Evolutionary conservation across 1,140 invertebrate genomes (phyloP), one percentile per base, ranked within the genome.

Genomic region (Venturia canescens): DNA sequence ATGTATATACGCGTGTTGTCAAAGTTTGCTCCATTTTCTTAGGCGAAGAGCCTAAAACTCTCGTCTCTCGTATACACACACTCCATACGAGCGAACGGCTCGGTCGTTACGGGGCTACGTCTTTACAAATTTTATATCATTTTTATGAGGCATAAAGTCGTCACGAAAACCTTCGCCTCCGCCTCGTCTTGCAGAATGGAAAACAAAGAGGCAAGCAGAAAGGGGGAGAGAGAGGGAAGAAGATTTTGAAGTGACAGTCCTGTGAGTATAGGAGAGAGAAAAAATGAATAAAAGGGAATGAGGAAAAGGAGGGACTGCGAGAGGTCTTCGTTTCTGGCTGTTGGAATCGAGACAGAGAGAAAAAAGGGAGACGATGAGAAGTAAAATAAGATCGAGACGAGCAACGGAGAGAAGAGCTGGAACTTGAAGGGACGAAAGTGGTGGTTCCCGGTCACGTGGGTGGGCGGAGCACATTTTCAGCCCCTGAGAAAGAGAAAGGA

Each of bases 121-220:
- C 90, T 91, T 90, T 91, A 91, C 90, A 91, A 91, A 91, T 91
- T 91, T 91, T 91, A 91, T 91, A 91, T 90, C 87, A 90, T 90
- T 91, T 91, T 91, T 91, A 91, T 90, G 90, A 90, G 87, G 86
- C 90, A 91, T 91, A 91, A 91, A 91, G 88, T 91, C 87, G 87
- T 87, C 89, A 87, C 88, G 88, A 88, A 90, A 88, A 84, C 87
- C 87, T 38, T 60, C 80, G 70, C 67, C 66, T 38, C 53, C 21
- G 48, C 31, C 38, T 31, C 38, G 27, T 70, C 53, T 29, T n/a
- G 67, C 50, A 23, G 60, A 27, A 63, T 44, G 38, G 38, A 44
- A 44, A 44, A 44, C 38, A 44, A 44, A 44, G 11, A 13, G 38
- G 38, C 38, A 44, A 11, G 13, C 38, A 34, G 34, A 34, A 34